Base-by-base conservation (phyloP, 2,797 vertebrate species). In the Percopsis omiscomaycus region DNA sequence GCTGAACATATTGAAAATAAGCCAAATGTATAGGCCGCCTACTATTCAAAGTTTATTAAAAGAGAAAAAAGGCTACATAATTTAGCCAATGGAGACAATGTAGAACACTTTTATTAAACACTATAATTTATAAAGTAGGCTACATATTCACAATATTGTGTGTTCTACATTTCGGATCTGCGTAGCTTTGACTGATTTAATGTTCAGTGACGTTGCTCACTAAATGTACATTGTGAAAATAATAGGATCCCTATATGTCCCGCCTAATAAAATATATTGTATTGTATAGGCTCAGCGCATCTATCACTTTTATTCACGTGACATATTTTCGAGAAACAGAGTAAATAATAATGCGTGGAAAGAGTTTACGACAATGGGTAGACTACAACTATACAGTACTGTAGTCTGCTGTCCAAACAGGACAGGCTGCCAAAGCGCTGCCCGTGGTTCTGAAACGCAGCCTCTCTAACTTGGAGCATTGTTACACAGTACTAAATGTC, bases 181-280 rank as follows among this genome's bases (percentile, higher is more conserved):
- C 87, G 83, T 93, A 93, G 84, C 94, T 93, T 94, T 91, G 85
- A 92, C 89, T 90, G 91, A 86, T 91, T 92, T 91, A 88, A 88
- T 92, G 90, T 92, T 93, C 93, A 84, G 84, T 90, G 82, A 90
- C 84, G 89, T 91, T 92, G 90, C 89, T 93, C 89, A 91, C 85
- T 78, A 89, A 92, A 92, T 87, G 88, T 91, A 86, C 80, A 83
- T 81, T 91, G 81, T 93, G 91, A 86, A 91, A 87, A 90, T 61
- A 70, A 82, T 90, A 91, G 84, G 93, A 86, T 90, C 88, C 90
- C 84, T 89, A 91, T 92, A 93, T 93, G 91, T 93, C 89, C 89
- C 89, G 89, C 90, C 89, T 89, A 94, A 93, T 93, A 93, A 94
- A 93, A 91, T 48, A 86, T 92, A 93, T 93, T 93, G 92, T 94